Percentiles rank a stretch among this genome's conserved stretches.
phyloP scores from a whole-genome alignment of 1,140 invertebrate genomes.

The Drosophila santomea region DNA sequence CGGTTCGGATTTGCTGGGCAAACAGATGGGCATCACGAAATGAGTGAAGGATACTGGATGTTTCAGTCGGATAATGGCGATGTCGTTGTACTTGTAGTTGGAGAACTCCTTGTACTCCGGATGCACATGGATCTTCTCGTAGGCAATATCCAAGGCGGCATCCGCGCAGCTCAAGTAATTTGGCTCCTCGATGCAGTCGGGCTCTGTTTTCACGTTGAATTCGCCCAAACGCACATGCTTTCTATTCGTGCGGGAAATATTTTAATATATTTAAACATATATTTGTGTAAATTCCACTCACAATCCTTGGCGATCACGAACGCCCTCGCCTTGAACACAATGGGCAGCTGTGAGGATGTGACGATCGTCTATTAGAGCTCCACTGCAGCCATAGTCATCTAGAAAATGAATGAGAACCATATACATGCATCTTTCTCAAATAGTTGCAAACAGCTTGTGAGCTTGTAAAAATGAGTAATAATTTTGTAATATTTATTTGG shows the following conservation, averaged over 20 bases:
- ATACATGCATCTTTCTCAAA: no score
- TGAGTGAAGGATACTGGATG: slow-evolving; percentile 90
- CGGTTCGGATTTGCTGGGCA: slow-evolving; percentile 86
- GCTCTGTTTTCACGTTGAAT: slow-evolving; percentile 86
- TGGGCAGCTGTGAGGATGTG: slow-evolving; percentile 93
- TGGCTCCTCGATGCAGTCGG: slow-evolving; percentile 86
- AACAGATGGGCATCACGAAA: slow-evolving; percentile 91
- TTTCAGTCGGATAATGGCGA: slow-evolving; percentile 91
- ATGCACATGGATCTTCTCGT: slow-evolving; percentile 84
- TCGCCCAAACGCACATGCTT: slow-evolving; percentile 87
- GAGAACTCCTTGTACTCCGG: slow-evolving; percentile 82
- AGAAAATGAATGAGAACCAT: neutral
- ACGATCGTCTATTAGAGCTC: slow-evolving; percentile 86
- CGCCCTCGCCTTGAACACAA: slow-evolving; percentile 88
- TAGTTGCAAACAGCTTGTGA: no score
- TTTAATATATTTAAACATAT: neutral
- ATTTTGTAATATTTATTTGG: neutral
- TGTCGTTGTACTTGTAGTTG: slow-evolving; percentile 87
- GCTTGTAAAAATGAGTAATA: neutral
- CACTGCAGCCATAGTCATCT: slow-evolving; percentile 86
- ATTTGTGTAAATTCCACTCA: slow-evolving; percentile 34
- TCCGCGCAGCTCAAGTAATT: slow-evolving; percentile 82
- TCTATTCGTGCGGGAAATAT: slow-evolving; percentile 54
- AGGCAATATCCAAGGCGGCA: slow-evolving; percentile 75
- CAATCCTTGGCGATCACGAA: slow-evolving; percentile 71